Evolutionary conservation across 2,113 vertebrate species (phyloP), one percentile per base, ranked within the genome.

Genomic region (Rhabdornis inornatus): DNA sequence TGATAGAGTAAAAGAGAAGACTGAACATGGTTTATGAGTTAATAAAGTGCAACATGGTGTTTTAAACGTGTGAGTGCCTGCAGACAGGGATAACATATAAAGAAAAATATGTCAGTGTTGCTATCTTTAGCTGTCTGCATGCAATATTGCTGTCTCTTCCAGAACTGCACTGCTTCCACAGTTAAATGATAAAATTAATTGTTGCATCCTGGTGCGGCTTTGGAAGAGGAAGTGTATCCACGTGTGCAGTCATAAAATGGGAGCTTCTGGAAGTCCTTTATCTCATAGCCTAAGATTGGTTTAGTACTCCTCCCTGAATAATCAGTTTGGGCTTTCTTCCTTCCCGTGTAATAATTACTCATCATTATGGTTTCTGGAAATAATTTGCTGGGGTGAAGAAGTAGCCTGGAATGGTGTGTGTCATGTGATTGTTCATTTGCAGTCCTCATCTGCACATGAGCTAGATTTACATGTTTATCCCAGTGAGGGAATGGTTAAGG

Each of bases 111-210:
- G 78, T 92, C 65, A 40, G 31, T 42, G 39, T 40, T 89, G 80
- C 92, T 96, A 87, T 87, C 79, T 88, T 87, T 74, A 74, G 87
- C 92, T 93, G 53, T 94, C 87, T 89, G 74, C 21, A 12, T 92
- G 60, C 69, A 65, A 61, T 87, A 33, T 50, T 42, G 24, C 35
- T 71, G 40, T 42, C 47, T 80, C 39, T 96, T 68, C 77, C 65
- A 69, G 85, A 93, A 64, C n/a, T 72, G 65, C 42, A 27, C 16
- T 56, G 78, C 69, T 94, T 87, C 84, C 71, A 52, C 40, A 79
- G 56, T 59, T 87, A 76, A 83, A 68, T 77, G 59, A 68, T 90
- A 68, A 91, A 92, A 96, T 96, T 90, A 88, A 37, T 89, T 44
- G 66, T 68, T 94, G 66, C 47, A 61, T 91, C 85, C 69, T 70